Conservation (phyloP, 2,797 vertebrate species). For the Lepus oiostolus region DNA sequence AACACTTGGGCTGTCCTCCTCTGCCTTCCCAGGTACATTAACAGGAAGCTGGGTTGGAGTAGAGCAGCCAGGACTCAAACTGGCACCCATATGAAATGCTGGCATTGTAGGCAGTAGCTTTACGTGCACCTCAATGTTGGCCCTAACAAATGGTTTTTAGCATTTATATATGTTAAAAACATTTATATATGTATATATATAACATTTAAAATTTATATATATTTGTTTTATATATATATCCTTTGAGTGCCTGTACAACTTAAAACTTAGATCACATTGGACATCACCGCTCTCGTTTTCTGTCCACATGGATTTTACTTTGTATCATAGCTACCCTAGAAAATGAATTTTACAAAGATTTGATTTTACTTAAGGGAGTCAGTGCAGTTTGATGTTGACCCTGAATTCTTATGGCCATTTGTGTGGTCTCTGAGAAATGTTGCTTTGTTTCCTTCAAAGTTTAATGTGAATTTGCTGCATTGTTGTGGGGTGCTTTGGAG, state of each 20-base stretch:
- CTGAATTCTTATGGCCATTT: neutral
- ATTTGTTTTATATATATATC: no score
- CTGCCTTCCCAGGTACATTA: no score
- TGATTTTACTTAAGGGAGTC: neutral
- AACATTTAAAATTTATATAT: no score
- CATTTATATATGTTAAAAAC: no score
- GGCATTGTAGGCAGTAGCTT: no score
- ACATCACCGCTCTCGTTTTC: neutral
- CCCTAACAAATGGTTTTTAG: no score
- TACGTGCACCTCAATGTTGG: no score
- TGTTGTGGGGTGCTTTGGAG: neutral
- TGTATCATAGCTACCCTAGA: neutral
- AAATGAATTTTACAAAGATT: neutral
- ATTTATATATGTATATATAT: no score
- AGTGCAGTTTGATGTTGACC: neutral
- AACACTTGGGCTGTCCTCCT: no score
- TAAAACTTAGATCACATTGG: neutral
- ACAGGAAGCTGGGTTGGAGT: no score
- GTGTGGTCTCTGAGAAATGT: neutral
- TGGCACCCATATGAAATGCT: no score
- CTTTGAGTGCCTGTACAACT: neutral
- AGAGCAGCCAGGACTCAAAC: no score
- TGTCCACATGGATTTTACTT: constrained; percentile 3
- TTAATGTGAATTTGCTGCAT: constrained; percentile 17
- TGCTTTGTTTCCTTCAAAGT: neutral